Base-by-base conservation (phyloP, 2,113 vertebrate genomes). In the Raja brachyura region DNA sequence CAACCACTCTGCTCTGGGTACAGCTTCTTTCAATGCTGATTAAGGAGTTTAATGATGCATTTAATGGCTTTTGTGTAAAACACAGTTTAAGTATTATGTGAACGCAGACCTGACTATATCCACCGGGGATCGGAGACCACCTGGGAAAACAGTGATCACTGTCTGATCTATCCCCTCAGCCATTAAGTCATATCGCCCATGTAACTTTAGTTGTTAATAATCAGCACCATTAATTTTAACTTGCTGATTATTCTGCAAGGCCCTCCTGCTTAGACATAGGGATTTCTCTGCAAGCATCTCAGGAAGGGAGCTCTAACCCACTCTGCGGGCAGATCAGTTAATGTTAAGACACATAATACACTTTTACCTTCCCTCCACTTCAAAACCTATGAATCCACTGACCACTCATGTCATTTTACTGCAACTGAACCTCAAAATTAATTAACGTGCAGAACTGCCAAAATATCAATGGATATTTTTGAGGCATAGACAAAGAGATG, bases 191-290 rank as follows among this genome's bases (percentile, higher is more conserved):
- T 11, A n/a, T 10, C 14, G 11, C 59, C 83, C 28, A 10, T 63
- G 28, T 63, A 86, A 11, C 28, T 14, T 63, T 63, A 31, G 28
- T 18, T 86, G 59, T 18, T 63, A 88, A 88, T 88, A 63, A 63
- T 88, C 59, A 88, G 59, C 83, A 31, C n/a, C 59, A 31, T 88
- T 88, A 88, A 88, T 31, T 88, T 88, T 63, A 63, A 63, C n/a
- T 8, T 9, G 22, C 25, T 59, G 5, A 54, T 85, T 59, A 85
- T 61, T 85, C 22, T 4, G 8, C 81, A 28, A 28, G 54, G 83
- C 28, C 20, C 11, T 13, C 59, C n/a, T 63, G 83, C n/a, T 31
- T 5, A 63, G 28, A 63, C 63, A 63, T 88, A 63, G n/a, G 11
- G 59, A 63, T 31, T 88, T 63, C n/a, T 5, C 28, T 4, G 25